Percentiles rank a stretch among this genome's conserved stretches.
Conservation (phyloP, 2,113 vertebrate species). For the Peromyscus leucopus region DNA sequence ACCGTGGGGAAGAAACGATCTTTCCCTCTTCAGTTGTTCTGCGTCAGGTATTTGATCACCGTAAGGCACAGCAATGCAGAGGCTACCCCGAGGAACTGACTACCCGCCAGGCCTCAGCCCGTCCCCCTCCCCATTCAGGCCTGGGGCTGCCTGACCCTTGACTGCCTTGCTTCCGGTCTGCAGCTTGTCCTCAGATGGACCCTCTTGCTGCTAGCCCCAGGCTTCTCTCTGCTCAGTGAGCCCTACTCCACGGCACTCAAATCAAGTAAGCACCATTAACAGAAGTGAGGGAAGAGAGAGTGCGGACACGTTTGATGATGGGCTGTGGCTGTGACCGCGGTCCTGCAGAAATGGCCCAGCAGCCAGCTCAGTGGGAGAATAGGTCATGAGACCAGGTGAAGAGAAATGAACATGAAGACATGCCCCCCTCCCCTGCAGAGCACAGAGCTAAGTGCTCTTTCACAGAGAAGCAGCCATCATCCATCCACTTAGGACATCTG, state of each 20-base stretch:
- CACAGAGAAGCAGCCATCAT: neutral
- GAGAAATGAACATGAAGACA: neutral
- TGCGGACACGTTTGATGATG: fast-evolving
- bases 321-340: neutral
- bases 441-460: neutral
- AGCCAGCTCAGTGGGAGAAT: neutral
- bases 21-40: neutral
- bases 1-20: neutral
- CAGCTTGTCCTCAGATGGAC: neutral
- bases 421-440: neutral
- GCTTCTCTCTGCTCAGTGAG: neutral
- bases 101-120: neutral
- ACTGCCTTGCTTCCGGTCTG: neutral
- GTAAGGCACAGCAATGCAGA: neutral
- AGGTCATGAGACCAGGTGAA: neutral
- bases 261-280: neutral
- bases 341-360: neutral
- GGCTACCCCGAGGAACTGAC: neutral
- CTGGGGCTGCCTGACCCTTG: fast-evolving
- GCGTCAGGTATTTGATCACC: neutral
- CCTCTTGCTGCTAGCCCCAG: neutral
- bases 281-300: neutral
- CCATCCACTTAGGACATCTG: neutral
- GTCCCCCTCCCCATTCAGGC: neutral
- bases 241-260: slow-evolving; percentile 2